Evolutionary conservation across 2,113 vertebrate species (phyloP).

Genomic region (Fulmarus glacialis): DNA sequence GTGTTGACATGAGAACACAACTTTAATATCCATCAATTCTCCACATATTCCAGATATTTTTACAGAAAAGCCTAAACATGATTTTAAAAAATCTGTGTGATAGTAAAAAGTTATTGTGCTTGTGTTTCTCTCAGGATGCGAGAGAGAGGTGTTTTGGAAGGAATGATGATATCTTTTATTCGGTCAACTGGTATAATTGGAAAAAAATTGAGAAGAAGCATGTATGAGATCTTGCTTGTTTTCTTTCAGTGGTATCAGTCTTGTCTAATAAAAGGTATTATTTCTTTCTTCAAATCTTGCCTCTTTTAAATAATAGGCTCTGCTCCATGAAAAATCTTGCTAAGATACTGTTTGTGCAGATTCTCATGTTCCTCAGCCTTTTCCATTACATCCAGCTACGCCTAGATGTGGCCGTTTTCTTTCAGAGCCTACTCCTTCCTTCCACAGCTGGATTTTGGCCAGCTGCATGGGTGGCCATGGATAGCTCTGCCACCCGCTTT

Average conservation of each 20-base stretch:
- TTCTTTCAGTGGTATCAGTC: background rate
- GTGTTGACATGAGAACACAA: background rate
- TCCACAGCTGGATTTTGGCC: background rate
- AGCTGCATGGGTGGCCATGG: background rate
- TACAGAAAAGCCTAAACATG: background rate
- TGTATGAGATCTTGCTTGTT: background rate
- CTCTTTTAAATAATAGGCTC: background rate
- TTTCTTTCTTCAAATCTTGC: background rate
- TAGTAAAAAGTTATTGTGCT: background rate
- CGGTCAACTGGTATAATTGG: background rate
- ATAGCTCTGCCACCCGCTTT: background rate
- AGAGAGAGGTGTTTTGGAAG: background rate
- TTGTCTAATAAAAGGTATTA: background rate
- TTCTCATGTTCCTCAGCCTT: background rate
- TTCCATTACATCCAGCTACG: accelerated
- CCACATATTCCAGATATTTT: background rate
- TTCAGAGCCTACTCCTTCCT: background rate
- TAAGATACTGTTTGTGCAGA: background rate
- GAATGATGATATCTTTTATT: background rate
- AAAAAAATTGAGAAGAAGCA: background rate
- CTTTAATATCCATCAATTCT: background rate
- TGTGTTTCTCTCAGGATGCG: background rate
- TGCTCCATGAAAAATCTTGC: background rate
- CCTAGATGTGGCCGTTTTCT: background rate
- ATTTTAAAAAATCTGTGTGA: background rate